phyloP scores from a whole-genome alignment of 1,140 invertebrate genomes.

The Hypothenemus hampei region DNA sequence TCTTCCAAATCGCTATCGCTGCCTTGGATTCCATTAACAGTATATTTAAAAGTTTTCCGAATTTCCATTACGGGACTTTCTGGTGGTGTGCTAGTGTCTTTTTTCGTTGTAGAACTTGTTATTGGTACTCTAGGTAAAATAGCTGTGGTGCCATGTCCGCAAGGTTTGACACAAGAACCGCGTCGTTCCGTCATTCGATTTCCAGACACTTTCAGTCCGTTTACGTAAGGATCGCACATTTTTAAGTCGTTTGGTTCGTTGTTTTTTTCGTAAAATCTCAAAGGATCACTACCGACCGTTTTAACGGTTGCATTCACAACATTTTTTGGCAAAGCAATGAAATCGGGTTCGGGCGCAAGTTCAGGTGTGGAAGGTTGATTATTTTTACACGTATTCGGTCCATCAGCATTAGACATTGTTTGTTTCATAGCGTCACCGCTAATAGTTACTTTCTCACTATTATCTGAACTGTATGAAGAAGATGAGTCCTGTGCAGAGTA shows the following conservation, averaged over 20 bases:
- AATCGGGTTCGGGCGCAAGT: conserved; percentile 29
- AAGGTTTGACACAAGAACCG: conserved; percentile 37
- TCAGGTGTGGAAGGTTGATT: conserved; percentile 30
- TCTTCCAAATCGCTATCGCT: conserved; percentile 9
- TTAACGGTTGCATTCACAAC: conserved; percentile 32
- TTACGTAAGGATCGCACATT: conserved; percentile 26
- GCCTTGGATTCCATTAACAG: conserved; percentile 18
- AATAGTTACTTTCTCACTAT: background rate
- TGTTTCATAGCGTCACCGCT: background rate
- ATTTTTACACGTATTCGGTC: conserved; percentile 38
- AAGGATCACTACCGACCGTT: conserved; percentile 27
- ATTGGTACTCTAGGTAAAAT: conserved; percentile 37
- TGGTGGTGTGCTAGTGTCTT: conserved; percentile 30
- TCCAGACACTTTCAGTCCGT: conserved; percentile 15
- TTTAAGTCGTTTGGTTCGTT: conserved; percentile 22
- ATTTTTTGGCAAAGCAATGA: conserved; percentile 29
- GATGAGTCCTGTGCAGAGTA: background rate
- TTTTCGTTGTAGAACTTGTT: conserved; percentile 6
- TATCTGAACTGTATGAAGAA: background rate
- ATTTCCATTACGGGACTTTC: conserved; percentile 37
- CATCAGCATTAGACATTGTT: conserved; percentile 8
- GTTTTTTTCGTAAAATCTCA: conserved; percentile 32
- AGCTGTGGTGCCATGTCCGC: conserved; percentile 42
- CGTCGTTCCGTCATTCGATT: conserved; percentile 20
- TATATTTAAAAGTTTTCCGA: conserved; percentile 28